A percentile compares a stretch with the other conserved stretches of the same genome.
Conservation (phyloP, 2,888 invertebrate genomes). For the Eupelmus urozonus region DNA sequence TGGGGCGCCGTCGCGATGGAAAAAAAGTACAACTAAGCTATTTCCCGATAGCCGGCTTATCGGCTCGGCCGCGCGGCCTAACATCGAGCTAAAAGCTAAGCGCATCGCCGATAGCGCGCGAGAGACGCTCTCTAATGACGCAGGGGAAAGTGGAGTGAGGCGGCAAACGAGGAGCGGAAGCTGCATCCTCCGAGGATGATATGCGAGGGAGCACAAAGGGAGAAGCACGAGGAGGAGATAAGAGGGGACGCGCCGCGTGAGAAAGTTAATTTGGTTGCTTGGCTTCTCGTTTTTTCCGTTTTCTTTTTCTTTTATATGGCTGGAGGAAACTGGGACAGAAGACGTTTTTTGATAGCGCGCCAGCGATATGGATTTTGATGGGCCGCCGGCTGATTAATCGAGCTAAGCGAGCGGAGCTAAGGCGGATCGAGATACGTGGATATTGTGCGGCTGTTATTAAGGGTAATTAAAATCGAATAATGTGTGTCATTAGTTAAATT, state of each 20-base stretch:
- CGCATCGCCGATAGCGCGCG: constrained; percentile 37
- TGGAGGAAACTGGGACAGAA: constrained; percentile 27
- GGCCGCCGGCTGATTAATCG: constrained; percentile 23
- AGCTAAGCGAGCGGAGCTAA: background rate
- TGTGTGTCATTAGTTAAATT: background rate
- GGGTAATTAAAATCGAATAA: constrained; percentile 34
- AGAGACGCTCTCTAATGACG: constrained; percentile 44
- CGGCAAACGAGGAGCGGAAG: background rate
- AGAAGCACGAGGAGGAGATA: constrained; percentile 19
- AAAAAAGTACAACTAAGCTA: constrained; percentile 30
- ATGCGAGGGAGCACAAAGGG: constrained; percentile 26
- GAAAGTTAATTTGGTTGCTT: constrained; percentile 37
- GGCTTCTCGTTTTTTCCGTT: background rate
- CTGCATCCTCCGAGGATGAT: background rate
- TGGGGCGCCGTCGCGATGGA: background rate
- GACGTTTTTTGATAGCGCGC: constrained; percentile 5
- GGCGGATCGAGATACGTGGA: background rate
- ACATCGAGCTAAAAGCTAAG: constrained; percentile 54
- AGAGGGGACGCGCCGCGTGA: constrained; percentile 11
- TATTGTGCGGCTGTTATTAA: constrained; percentile 23
- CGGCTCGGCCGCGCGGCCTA: constrained; percentile 16
- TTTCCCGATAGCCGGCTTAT: constrained; percentile 51
- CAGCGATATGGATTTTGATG: background rate
- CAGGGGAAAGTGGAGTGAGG: background rate
- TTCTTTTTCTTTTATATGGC: background rate